Evolutionary conservation across 1,140 invertebrate genomes (phyloP), one percentile per base, ranked within the genome.

Genomic region (Zaprionus camerounensis): DNA sequence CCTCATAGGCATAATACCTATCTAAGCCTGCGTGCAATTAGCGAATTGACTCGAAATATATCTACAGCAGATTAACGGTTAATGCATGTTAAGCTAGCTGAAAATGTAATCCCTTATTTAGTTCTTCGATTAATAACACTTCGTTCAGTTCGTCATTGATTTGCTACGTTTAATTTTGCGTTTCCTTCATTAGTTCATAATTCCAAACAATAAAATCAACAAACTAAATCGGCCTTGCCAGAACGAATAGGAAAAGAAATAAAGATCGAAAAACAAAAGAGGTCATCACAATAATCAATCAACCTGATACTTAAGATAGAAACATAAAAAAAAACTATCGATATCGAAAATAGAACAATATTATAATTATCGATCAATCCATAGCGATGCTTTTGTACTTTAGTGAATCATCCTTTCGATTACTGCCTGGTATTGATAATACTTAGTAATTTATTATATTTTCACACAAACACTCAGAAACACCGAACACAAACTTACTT

Each of bases 331-430:
- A 61, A 49, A 61, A 63, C 46, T 56, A 75, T 53, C 28, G 26
- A 67, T 59, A 77, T 26, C 63, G 20, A 64, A 41, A 64, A 55
- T 28, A 31, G 13, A 70, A 59, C n/a, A 36, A 56, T 12, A 66
- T 56, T 5, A 66, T 38, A 64, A 51, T 17, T 34, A 64, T 31
- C 62, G n/a, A 64, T 17, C 26, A 36, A 57, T n/a, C 41, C 64
- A 80, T 78, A 86, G 83, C 80, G 76, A 88, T 83, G 84, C 83
- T 86, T 85, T 86, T 80, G 51, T 76, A 72, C 80, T 77, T 86
- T 86, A 86, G 84, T 78, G 74, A 88, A 88, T 88, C 83, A 88
- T 87, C 78, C 81, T 87, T 87, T 88, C 82, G 68, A 87, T 84
- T 87, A 88, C 88, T 87, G 83, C 83, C 85, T 87, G 83, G 70